Conservation (phyloP, 2,888 invertebrate species). For the Cosmopolites sordidus region DNA sequence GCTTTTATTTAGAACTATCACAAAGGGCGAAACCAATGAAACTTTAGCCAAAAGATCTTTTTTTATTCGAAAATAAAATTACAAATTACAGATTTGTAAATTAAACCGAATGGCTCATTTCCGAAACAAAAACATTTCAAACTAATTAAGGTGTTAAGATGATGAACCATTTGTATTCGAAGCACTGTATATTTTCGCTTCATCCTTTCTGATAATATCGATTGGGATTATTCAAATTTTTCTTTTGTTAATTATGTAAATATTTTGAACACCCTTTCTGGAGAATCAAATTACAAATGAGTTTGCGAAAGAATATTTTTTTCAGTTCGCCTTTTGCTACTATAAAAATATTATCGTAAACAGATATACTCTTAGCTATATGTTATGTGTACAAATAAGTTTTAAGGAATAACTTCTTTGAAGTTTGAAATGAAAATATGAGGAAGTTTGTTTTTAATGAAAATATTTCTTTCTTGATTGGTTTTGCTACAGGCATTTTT, state of each 20-base stretch:
- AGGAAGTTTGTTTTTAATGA: too few species aligned
- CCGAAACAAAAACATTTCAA: slow-evolving; percentile 13
- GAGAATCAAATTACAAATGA: slow-evolving; percentile 16
- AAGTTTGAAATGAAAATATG: too few species aligned
- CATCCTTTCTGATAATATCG: slow-evolving; percentile 13
- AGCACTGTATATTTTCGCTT: slow-evolving; percentile 15
- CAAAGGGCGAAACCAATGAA: neutral
- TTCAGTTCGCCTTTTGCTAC: neutral
- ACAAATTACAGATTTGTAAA: neutral
- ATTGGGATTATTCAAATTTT: slow-evolving; percentile 17
- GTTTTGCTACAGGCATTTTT: too few species aligned
- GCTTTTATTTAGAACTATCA: neutral
- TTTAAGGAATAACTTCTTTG: too few species aligned
- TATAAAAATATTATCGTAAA: too few species aligned
- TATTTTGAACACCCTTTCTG: slow-evolving; percentile 9
- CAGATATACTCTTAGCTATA: too few species aligned
- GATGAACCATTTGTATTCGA: slow-evolving; percentile 10
- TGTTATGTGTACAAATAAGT: too few species aligned
- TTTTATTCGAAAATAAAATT: too few species aligned
- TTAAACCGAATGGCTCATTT: slow-evolving; percentile 6
- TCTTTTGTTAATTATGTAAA: slow-evolving; percentile 18
- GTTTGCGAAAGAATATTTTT: slow-evolving; percentile 8
- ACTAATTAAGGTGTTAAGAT: slow-evolving; percentile 9
- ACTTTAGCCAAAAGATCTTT: too few species aligned
- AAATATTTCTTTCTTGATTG: too few species aligned